These are phyloP conservation scores for Mustelus asterias DNA, from an alignment of 2,113 vertebrate genomes.

Conservation along the genomic window DNA sequence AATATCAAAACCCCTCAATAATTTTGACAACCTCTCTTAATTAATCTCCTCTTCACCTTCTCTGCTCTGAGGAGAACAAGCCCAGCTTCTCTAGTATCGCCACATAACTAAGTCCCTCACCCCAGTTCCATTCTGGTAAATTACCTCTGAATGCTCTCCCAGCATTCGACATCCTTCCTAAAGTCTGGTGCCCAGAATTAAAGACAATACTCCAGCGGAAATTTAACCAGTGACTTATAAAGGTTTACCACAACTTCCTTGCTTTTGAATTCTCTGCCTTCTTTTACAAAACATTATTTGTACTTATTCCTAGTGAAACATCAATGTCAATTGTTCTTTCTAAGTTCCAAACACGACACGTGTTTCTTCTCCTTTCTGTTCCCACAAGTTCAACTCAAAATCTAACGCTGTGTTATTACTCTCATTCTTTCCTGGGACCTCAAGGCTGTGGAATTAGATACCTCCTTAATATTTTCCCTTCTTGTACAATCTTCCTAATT, in stretches of 20 bases:
- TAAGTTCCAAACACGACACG: background rate
- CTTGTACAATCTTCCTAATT: background rate
- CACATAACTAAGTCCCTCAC: background rate
- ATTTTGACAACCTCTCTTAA: too few relatives aligned
- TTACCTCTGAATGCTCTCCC: background rate
- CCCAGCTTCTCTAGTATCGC: background rate
- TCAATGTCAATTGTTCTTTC: background rate
- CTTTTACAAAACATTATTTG: background rate
- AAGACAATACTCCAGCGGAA: background rate
- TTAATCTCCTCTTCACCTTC: too few relatives aligned
- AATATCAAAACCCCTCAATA: too few relatives aligned
- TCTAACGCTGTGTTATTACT: background rate
- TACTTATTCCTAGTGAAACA: background rate
- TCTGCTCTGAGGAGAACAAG: too few relatives aligned
- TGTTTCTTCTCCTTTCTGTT: background rate
- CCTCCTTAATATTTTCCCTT: background rate
- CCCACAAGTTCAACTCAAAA: background rate
- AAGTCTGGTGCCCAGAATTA: background rate
- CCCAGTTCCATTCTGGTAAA: background rate
- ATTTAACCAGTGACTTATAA: background rate
- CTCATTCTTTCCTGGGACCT: background rate
- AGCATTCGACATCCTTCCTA: background rate
- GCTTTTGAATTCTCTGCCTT: background rate
- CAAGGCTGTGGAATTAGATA: background rate
- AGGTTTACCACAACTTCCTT: background rate